A percentile compares a stretch with the other conserved stretches of the same genome.
phyloP scores from a whole-genome alignment of 1,140 invertebrate species.

The Nasonia giraulti region DNA sequence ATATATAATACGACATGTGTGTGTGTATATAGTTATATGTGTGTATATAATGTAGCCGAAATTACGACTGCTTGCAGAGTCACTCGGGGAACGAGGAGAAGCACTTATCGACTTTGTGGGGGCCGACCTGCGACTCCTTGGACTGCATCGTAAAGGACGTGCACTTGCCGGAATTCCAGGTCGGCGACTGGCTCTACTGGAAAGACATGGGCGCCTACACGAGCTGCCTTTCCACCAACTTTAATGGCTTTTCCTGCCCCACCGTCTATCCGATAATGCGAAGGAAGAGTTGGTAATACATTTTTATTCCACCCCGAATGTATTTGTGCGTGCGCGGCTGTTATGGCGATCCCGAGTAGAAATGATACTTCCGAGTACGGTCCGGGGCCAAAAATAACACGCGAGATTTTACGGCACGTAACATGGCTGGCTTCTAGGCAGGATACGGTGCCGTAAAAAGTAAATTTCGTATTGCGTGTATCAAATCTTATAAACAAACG shows the following conservation, averaged over 20 bases:
- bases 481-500: no score
- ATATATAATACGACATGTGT: background rate
- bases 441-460: no score
- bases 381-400: no score
- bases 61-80: background rate
- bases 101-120: constrained; percentile 75
- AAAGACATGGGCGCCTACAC: constrained; percentile 79
- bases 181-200: constrained; percentile 78
- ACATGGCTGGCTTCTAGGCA: no score
- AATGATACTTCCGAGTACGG: no score
- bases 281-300: constrained; percentile 57
- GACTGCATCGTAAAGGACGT: constrained; percentile 76
- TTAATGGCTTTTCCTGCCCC: constrained; percentile 78
- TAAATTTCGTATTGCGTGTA: no score
- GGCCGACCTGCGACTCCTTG: constrained; percentile 80
- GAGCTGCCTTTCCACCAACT: constrained; percentile 72
- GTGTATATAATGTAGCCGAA: background rate
- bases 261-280: constrained; percentile 67
- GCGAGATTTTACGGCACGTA: no score
- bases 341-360: no score
- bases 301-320: background rate
- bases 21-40: no score
- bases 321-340: no score
- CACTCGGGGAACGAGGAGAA: constrained; percentile 57
- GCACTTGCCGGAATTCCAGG: constrained; percentile 73